These are phyloP conservation scores for Picus viridis DNA, from an alignment of 2,797 vertebrate genomes.

Conservation along the genomic window DNA sequence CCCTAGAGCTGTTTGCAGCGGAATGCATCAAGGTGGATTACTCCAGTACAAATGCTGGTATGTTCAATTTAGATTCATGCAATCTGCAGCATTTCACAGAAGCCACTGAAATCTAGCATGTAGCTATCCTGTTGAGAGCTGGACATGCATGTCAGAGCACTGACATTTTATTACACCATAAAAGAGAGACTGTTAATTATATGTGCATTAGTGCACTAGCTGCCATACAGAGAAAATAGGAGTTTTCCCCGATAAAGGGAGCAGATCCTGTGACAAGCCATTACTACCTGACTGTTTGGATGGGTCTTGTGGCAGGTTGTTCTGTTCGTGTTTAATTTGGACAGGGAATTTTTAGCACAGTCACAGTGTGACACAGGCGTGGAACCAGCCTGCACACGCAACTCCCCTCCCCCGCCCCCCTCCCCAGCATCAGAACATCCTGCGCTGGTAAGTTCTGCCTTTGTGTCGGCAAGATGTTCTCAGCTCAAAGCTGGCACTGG, in stretches of 20 bases:
- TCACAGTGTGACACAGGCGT: background rate
- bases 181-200: background rate
- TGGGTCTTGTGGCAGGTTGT: background rate
- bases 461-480: background rate
- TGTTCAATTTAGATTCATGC: background rate
- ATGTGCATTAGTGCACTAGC: background rate
- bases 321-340: background rate
- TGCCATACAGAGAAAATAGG: background rate
- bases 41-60: background rate
- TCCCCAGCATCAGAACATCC: background rate
- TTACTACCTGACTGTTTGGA: background rate
- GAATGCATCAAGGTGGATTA: too few species aligned
- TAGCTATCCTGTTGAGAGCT: background rate
- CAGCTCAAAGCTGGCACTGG: background rate
- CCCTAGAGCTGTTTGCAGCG: too few species aligned
- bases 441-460: background rate
- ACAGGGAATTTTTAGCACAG: background rate
- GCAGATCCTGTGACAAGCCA: background rate
- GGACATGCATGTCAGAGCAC: background rate
- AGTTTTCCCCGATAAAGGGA: background rate
- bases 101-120: background rate
- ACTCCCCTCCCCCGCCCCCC: too few species aligned
- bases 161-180: background rate
- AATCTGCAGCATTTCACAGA: background rate
- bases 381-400: background rate